Base-by-base conservation (phyloP, 2,113 vertebrate species). In the Neolamprologus brichardi region DNA sequence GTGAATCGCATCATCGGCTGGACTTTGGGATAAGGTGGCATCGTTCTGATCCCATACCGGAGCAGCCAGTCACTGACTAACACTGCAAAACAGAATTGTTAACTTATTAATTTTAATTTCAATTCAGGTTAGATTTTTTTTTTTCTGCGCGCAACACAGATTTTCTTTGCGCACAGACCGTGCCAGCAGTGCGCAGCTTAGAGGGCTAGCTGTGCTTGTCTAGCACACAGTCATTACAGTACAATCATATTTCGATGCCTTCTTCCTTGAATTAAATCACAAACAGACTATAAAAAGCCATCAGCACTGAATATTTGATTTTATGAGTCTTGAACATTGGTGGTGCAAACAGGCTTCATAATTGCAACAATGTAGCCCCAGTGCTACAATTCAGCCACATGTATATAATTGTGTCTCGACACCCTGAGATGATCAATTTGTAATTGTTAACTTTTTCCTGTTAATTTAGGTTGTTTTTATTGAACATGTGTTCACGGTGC, bases 391-490 rank as follows among this genome's bases (percentile, higher is more conserved):
- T 58, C 14, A 62, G 15, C 60, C 8, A 64, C 60, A 7, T 34
- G 60, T n/a, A 7, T 34, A 1, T 0, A n/a, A 0, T 1, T 34
- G 15, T 7, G 9, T 34, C 9, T 6, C 17, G 0, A 64, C 30
- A 64, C 10, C 30, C 60, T n/a, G 30, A 64, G 17, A 64, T 12
- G 32, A n/a, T 37, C 60, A 64, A 4, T 64, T n/a, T n/a, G 60
- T 12, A 64, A 37, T 13, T 13, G 60, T 37, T 3, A 12, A n/a
- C 17, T 12, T 64, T 64, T 12, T 34, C 17, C 30, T 64, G 30
- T 37, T 0, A 67, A 67, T 37, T 20, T 67, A n/a, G 1, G 0
- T 20, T 30, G 25, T 2, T 62, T n/a, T 0, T 11, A 64, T n/a
- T 1, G 62, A 39, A 67, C 11, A 1, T 8, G 62, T 67, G 62